phyloP scores from a whole-genome alignment of 2,113 vertebrate genomes.

The Microcebus griseorufus region DNA sequence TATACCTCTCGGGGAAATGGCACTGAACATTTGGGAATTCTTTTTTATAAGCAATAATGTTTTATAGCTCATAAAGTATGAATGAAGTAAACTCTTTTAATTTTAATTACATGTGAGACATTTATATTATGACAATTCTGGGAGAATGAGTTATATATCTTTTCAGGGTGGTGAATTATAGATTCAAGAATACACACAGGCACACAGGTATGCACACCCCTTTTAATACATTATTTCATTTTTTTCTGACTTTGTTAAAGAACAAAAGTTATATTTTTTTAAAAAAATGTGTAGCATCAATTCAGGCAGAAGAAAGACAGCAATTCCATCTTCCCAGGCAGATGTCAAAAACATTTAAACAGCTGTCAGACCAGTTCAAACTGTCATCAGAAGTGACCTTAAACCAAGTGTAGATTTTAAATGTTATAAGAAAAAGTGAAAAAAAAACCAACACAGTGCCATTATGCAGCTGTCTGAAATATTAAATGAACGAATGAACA shows the following conservation, averaged over 20 bases:
- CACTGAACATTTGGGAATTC: conserved; percentile 56
- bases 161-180: background rate
- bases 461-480: conserved; percentile 88
- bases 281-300: background rate
- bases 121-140: conserved; percentile 24
- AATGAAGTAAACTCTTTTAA: conserved; percentile 58
- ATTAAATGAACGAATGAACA: conserved; percentile 89
- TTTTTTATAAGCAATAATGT: conserved; percentile 62
- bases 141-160: background rate
- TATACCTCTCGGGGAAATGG: conserved; percentile 21
- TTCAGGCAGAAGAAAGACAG: background rate
- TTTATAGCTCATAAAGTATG: conserved; percentile 67
- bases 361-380: conserved; percentile 83
- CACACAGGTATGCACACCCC: background rate
- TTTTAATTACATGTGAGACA: conserved; percentile 59
- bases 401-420: conserved; percentile 85
- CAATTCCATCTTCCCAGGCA: conserved; percentile 70
- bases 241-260: conserved; percentile 17
- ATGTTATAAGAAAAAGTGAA: conserved; percentile 75
- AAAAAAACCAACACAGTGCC: conserved; percentile 62
- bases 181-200: background rate
- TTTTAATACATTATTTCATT: background rate
- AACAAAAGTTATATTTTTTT: background rate
- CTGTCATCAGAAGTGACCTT: conserved; percentile 86
- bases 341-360: conserved; percentile 87